Evolutionary conservation across 2,113 vertebrate species (phyloP), one percentile per base, ranked within the genome.

Genomic region (Corapipo altera): DNA sequence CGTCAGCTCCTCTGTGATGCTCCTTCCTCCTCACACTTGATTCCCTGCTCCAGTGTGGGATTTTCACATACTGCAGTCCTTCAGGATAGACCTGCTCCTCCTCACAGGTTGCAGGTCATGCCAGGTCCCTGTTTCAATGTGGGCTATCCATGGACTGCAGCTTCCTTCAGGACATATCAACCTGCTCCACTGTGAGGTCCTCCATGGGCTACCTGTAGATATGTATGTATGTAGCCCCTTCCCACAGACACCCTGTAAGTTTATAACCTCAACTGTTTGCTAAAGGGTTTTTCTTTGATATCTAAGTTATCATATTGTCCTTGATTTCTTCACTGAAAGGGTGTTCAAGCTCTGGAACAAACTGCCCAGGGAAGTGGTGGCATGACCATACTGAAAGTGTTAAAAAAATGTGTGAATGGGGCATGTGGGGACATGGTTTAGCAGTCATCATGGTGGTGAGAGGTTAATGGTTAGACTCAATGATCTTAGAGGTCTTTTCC

Each of bases 101-200:
- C 44, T 33, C 82, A 48, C 2, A 5, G 33, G 11, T 41, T 41
- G 22, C 19, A 61, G 41, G 22, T 27, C 35, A 23, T 39, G 23
- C 33, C 80, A 71, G 37, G 7, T 48, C 6, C 9, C 44, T 65
- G 22, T 15, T 69, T 33, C 32, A 74, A 2, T 0, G 0, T 11
- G 12, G 33, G 26, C 18, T 75, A 1, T 43, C 35, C 6, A 1
- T 13, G 43, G 28, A 24, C 43, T 32, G n/a, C 67, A 71, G 33
- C 15, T 65, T 71, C 26, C 52, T 72, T 67, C 21, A 39, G 41
- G 48, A n/a, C 7, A 49, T 15, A 59, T 6, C 44, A 24, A 58
- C 27, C 35, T 37, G 35, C 44, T 33, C 44, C 0, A 0, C 4
- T 7, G 15, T 48, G 37, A 30, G 8, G 18, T 72, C 15, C 15